These are phyloP conservation scores for Agriopis leucophaearia DNA, from an alignment of 2,888 invertebrate genomes.

Conservation along the genomic window DNA sequence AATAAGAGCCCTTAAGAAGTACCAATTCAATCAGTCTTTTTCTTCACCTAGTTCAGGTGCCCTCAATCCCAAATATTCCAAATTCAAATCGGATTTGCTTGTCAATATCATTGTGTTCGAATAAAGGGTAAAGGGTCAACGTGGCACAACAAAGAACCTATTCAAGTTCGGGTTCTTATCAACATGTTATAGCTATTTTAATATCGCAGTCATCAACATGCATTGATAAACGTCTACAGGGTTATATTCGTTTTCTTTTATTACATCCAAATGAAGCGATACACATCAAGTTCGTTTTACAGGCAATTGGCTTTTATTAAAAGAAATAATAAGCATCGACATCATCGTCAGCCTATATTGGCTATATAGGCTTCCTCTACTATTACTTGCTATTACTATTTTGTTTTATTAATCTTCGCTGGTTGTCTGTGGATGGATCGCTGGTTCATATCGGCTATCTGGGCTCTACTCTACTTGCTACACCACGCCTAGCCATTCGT, in stretches of 20 bases:
- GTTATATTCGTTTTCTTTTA: slow-evolving; percentile 54
- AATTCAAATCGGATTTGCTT: slow-evolving; percentile 77
- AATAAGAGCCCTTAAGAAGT: slow-evolving; percentile 75
- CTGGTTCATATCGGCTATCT: no score
- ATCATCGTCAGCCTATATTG: no score
- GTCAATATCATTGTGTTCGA: slow-evolving; percentile 70
- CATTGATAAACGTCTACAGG: slow-evolving; percentile 71
- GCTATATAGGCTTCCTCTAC: no score
- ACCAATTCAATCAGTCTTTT: slow-evolving; percentile 74
- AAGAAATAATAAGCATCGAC: not conserved
- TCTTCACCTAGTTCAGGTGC: slow-evolving; percentile 77
- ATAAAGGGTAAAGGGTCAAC: slow-evolving; percentile 73
- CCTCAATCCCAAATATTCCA: slow-evolving; percentile 79
- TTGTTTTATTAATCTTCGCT: no score
- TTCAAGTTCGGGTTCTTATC: slow-evolving; percentile 71
- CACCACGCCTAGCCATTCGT: no score
- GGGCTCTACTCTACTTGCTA: no score
- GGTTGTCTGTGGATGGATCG: no score
- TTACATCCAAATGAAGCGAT: slow-evolving; percentile 36
- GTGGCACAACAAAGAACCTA: slow-evolving; percentile 59
- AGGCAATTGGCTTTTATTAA: not conserved
- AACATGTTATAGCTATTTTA: slow-evolving; percentile 68
- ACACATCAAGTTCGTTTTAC: not conserved
- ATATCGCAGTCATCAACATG: slow-evolving; percentile 63
- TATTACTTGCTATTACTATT: no score